Conservation (phyloP, 2,797 vertebrate genomes). For the Sibirionetta formosa region DNA sequence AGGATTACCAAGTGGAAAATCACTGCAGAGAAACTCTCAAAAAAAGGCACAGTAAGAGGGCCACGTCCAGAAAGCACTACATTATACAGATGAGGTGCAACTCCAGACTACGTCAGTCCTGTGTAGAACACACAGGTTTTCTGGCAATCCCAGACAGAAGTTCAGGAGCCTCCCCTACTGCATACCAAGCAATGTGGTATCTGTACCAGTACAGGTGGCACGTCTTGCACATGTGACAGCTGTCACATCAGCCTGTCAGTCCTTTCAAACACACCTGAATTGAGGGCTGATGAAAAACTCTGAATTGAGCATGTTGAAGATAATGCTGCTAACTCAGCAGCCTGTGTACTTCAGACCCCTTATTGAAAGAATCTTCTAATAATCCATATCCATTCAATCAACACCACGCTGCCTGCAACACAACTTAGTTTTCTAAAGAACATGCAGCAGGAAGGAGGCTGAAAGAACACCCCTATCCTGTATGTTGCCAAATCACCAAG, state of each 20-base stretch:
- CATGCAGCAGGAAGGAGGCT: accelerated
- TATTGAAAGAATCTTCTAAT: not conserved
- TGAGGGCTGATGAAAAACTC: not conserved
- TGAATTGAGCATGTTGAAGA: not conserved
- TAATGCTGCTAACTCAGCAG: accelerated
- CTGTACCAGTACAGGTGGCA: not conserved
- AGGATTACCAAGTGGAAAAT: not conserved
- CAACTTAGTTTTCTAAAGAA: not conserved
- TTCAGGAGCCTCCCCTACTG: not conserved
- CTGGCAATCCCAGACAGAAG: not conserved
- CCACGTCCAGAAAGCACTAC: not conserved
- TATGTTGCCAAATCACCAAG: not conserved
- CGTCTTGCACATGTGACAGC: not conserved
- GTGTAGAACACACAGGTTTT: not conserved
- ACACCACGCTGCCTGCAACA: not conserved
- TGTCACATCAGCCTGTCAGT: not conserved
- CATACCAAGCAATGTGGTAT: not conserved
- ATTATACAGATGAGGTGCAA: not conserved
- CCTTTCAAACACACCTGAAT: not conserved
- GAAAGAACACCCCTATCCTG: not conserved
- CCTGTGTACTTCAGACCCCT: not conserved
- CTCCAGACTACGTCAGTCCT: not conserved
- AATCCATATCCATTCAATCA: not conserved
- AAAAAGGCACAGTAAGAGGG: not conserved
- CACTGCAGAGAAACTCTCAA: not conserved